Conservation (phyloP, 2,797 vertebrate species). For the Thaleichthys pacificus region DNA sequence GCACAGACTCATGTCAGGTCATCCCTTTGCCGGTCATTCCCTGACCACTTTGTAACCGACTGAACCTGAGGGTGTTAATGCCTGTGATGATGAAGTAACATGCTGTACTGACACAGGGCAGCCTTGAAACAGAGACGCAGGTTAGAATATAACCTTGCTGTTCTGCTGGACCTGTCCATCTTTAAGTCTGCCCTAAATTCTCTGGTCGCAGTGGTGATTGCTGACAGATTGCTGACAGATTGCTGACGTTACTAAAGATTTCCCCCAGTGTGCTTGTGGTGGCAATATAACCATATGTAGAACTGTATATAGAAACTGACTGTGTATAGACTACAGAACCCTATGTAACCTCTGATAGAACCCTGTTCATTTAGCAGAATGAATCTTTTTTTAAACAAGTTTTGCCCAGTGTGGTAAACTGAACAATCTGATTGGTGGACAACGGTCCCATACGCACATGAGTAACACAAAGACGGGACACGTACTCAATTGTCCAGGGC, state of each 20-base stretch:
- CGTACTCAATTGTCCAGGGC: background rate
- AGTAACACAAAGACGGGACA: background rate
- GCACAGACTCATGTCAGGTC: background rate
- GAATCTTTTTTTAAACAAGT: background rate
- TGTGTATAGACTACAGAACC: too few relatives aligned
- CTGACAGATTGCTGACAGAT: too few relatives aligned
- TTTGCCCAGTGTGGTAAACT: background rate
- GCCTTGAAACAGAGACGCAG: too few relatives aligned
- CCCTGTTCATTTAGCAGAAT: too few relatives aligned
- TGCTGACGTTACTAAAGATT: too few relatives aligned
- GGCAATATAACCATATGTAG: too few relatives aligned
- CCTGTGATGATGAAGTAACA: conserved; percentile 32
- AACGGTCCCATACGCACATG: background rate
- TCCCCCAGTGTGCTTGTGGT: too few relatives aligned
- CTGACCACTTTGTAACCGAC: conserved; percentile 17
- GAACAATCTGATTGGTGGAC: background rate
- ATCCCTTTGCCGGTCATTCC: conserved; percentile 1
- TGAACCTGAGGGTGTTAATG: conserved; percentile 44
- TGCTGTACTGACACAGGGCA: background rate
- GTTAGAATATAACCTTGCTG: conserved; percentile 23
- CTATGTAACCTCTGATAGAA: too few relatives aligned
- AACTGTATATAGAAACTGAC: too few relatives aligned
- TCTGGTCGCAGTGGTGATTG: background rate
- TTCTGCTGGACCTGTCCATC: background rate
- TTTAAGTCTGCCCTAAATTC: background rate